phyloP scores from a whole-genome alignment of 2,888 invertebrate species.

The Ophion costatus region DNA sequence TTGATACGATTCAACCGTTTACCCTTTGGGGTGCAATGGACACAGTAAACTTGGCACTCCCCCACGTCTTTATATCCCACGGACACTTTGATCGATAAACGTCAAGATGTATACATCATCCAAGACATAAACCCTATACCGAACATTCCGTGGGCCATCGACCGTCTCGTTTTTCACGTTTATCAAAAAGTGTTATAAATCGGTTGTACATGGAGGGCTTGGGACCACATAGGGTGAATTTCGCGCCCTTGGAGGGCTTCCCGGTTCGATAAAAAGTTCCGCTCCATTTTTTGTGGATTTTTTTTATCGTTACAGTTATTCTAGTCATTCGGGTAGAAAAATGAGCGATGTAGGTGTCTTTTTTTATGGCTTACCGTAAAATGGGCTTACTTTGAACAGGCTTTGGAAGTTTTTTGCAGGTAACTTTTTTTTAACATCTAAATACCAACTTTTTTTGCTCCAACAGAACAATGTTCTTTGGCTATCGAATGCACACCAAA shows the following conservation, averaged over 20 bases:
- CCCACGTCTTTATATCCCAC: constrained; percentile 8
- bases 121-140: not conserved
- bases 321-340: not conserved
- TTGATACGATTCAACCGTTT: constrained; percentile 20
- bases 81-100: constrained; percentile 21
- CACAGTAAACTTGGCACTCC: not conserved
- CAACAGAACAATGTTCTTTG: no score
- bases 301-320: not conserved
- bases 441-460: no score
- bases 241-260: not conserved
- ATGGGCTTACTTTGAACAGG: no score
- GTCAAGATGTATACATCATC: not conserved
- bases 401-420: no score
- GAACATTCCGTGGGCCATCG: not conserved
- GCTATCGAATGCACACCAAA: no score
- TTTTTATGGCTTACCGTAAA: no score
- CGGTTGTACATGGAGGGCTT: not conserved
- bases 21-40: constrained; percentile 14
- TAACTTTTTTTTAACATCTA: no score
- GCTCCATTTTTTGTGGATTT: not conserved
- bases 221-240: not conserved
- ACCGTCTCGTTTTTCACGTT: constrained; percentile 5
- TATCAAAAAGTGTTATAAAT: constrained; percentile 8
- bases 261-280: not conserved
- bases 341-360: no score